Percentiles rank a stretch among this genome's conserved stretches.
These are phyloP conservation scores for Stenichneumon culpator DNA, from an alignment of 2,888 invertebrate genomes.

Conservation along the genomic window DNA sequence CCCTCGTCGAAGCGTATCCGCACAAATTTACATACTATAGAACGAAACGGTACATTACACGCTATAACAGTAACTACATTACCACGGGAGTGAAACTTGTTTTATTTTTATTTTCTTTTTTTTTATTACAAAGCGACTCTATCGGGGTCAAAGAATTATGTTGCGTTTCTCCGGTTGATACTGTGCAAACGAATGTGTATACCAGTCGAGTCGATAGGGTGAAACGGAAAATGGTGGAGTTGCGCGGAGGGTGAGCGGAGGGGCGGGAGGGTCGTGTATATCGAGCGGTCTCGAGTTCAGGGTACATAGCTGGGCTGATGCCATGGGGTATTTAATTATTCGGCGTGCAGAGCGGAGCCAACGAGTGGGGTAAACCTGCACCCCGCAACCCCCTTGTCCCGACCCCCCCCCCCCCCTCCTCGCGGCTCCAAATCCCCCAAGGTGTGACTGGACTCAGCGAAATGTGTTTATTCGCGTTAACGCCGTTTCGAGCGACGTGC, in stretches of 20 bases:
- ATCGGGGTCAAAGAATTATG: slow-evolving; percentile 18
- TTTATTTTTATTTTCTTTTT: not conserved
- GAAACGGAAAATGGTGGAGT: slow-evolving; percentile 52
- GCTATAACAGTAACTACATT: not conserved
- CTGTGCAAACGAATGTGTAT: slow-evolving; percentile 1
- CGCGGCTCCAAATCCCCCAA: slow-evolving; percentile 70
- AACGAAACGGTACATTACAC: not conserved
- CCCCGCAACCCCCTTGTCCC: not conserved
- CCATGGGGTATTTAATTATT: slow-evolving; percentile 69
- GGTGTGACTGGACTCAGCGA: slow-evolving; percentile 79
- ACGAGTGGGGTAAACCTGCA: not conserved
- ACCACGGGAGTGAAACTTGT: not conserved
- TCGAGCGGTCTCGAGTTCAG: slow-evolving; percentile 48
- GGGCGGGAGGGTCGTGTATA: slow-evolving; percentile 7
- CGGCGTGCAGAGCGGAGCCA: slow-evolving; percentile 39
- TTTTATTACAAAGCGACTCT: not conserved
- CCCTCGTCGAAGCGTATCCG: not conserved
- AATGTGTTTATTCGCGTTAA: slow-evolving; percentile 82
- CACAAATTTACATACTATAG: not conserved
- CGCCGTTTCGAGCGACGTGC: slow-evolving; percentile 76
- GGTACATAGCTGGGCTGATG: slow-evolving; percentile 29
- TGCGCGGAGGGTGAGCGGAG: not conserved
- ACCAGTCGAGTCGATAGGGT: slow-evolving; percentile 3
- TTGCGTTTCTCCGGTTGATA: slow-evolving; percentile 7
- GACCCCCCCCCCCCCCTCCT: not conserved